phyloP scores from a whole-genome alignment of 1,140 invertebrate genomes.

The Formica exsecta region DNA sequence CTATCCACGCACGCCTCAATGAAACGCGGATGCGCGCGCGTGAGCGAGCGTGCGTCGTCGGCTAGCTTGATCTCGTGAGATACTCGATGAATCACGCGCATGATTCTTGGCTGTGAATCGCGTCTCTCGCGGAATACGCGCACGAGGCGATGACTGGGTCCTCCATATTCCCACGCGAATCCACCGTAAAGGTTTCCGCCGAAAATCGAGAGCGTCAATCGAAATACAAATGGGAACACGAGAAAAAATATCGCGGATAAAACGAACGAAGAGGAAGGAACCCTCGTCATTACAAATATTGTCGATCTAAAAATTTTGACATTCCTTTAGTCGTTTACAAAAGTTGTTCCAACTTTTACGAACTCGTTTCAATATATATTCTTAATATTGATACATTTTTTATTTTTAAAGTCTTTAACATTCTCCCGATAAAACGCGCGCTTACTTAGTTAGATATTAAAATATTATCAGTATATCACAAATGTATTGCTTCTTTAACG shows the following conservation, averaged over 20 bases:
- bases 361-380: slow-evolving; percentile 45
- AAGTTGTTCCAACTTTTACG: neutral
- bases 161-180: slow-evolving; percentile 8
- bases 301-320: slow-evolving; percentile 1
- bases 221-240: neutral
- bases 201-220: neutral
- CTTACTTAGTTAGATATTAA: neutral
- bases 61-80: slow-evolving; percentile 53
- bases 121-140: slow-evolving; percentile 5
- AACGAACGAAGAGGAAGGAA: neutral
- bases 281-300: neutral
- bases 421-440: neutral
- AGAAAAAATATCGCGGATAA: neutral
- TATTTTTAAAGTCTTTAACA: neutral
- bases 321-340: neutral
- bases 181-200: neutral
- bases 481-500: neutral
- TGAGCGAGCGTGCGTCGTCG: slow-evolving; percentile 28
- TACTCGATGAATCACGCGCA: slow-evolving; percentile 48
- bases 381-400: neutral
- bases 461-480: neutral
- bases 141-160: neutral
- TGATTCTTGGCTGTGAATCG: slow-evolving; percentile 61
- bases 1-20: slow-evolving; percentile 14
- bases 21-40: neutral